Evolutionary conservation across 2,888 invertebrate genomes (phyloP).

Genomic region (Chromoteleia sp.): DNA sequence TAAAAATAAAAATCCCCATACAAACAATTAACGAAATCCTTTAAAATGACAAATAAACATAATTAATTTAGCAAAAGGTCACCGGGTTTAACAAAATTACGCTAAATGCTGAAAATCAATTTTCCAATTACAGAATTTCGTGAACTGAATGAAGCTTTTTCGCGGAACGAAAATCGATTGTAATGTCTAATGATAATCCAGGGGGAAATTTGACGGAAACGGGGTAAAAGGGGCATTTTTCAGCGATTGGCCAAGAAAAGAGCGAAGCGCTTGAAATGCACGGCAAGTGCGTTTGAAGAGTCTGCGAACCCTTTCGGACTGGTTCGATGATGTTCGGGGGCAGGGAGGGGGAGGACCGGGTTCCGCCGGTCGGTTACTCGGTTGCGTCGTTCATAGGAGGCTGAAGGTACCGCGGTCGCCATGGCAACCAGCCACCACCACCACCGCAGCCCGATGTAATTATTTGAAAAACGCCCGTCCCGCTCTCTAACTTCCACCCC

Average conservation of each 20-base stretch:
- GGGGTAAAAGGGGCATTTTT: constrained; percentile 10
- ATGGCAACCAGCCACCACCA: constrained; percentile 83
- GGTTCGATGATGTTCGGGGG: constrained; percentile 67
- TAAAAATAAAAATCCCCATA: too few species aligned
- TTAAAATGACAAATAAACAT: too few species aligned
- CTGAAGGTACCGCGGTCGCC: constrained; percentile 83
- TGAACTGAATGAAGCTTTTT: too few species aligned
- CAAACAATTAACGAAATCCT: too few species aligned
- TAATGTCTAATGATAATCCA: neutral
- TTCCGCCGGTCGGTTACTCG: constrained; percentile 71
- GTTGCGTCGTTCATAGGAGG: constrained; percentile 78
- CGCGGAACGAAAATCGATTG: neutral
- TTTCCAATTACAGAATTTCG: too few species aligned
- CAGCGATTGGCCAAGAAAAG: constrained; percentile 55
- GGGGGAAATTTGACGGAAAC: neutral
- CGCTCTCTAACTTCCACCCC: constrained; percentile 82
- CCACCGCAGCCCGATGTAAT: constrained; percentile 84
- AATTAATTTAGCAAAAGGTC: too few species aligned
- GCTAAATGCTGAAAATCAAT: too few species aligned
- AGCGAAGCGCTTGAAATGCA: constrained; percentile 50
- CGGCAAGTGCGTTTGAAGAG: constrained; percentile 58
- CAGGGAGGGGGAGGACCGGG: constrained; percentile 56
- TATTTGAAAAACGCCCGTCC: constrained; percentile 85
- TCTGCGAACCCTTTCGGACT: constrained; percentile 70
- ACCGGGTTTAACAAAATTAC: too few species aligned